Evolutionary conservation across 2,888 invertebrate genomes (phyloP).

Genomic region (Pristionchus maxplancki): DNA sequence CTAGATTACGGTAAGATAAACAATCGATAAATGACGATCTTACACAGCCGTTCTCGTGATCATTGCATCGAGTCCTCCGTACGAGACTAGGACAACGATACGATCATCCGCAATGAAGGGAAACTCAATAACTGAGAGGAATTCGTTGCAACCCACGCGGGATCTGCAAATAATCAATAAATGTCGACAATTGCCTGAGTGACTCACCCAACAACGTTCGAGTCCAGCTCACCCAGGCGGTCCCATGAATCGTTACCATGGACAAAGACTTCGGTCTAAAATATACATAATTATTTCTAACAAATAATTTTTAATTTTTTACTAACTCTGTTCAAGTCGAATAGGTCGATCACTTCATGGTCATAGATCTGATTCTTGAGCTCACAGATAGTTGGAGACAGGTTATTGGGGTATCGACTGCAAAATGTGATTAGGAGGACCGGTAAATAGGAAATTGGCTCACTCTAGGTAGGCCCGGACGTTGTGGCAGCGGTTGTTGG

Average conservation of each 20-base stretch:
- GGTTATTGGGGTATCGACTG: background rate
- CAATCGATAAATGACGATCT: background rate
- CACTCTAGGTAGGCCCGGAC: background rate
- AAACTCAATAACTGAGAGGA: background rate
- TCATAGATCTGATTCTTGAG: background rate
- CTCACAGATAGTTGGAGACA: background rate
- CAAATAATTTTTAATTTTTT: background rate
- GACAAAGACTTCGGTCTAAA: constrained; percentile 4
- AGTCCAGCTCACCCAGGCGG: background rate
- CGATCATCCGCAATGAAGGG: background rate
- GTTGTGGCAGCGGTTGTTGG: background rate
- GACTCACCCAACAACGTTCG: background rate
- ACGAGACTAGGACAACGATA: background rate
- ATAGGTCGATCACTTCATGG: background rate
- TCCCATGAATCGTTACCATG: background rate
- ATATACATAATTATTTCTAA: background rate
- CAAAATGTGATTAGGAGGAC: background rate
- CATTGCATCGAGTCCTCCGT: background rate
- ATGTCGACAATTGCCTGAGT: background rate
- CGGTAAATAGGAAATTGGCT: no score
- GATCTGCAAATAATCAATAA: background rate
- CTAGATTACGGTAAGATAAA: background rate
- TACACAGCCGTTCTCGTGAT: background rate
- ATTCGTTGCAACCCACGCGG: background rate
- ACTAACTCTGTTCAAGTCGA: background rate